These are phyloP conservation scores for Archocentrus centrarchus DNA, from an alignment of 2,113 vertebrate species.

Conservation along the genomic window DNA sequence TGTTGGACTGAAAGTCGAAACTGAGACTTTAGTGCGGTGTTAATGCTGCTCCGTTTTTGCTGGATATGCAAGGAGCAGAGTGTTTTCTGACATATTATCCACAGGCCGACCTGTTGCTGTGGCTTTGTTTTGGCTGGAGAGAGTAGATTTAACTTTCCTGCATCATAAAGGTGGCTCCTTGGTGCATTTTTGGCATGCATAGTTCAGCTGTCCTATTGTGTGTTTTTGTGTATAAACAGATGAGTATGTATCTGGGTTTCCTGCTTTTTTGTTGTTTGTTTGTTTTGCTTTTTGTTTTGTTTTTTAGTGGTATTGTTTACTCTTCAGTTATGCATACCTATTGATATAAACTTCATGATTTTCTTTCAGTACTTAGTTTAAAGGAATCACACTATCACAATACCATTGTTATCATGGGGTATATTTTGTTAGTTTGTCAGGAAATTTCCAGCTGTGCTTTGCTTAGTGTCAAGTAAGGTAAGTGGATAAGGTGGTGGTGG, in stretches of 20 bases:
- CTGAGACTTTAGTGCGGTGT: not conserved
- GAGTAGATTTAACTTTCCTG: not conserved
- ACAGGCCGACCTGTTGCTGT: not conserved
- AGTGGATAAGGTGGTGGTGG: not conserved
- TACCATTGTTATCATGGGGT: not conserved
- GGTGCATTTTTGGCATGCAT: not conserved
- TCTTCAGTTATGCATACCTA: not conserved
- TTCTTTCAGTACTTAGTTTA: not conserved
- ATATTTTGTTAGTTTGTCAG: not conserved
- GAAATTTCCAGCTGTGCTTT: not conserved
- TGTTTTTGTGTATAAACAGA: not conserved
- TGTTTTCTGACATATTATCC: not conserved
- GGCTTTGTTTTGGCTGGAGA: not conserved
- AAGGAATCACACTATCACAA: not conserved
- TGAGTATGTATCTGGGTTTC: conserved; percentile 22
- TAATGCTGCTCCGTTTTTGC: not conserved
- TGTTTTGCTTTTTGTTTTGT: not conserved
- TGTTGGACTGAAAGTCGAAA: not conserved
- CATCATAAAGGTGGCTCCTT: not conserved
- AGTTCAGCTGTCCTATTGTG: not conserved
- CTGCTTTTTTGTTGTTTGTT: not conserved
- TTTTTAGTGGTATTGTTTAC: not conserved
- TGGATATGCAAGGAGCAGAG: not conserved
- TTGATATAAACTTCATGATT: not conserved
- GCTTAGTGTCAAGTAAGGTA: not conserved